Conservation (phyloP, 1,140 invertebrate species). For the Aphaenogaster rudis region DNA sequence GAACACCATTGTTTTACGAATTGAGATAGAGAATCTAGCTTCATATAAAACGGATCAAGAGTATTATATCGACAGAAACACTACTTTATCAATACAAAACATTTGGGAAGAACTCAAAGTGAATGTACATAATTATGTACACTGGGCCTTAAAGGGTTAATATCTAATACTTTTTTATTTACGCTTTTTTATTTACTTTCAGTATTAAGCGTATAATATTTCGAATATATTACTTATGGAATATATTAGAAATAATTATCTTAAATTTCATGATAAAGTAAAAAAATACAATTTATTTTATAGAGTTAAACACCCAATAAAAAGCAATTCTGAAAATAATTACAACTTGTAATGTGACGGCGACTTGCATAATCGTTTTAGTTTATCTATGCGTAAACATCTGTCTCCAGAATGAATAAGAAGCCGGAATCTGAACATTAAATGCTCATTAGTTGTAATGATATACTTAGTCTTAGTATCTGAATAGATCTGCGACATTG, state of each 20-base stretch:
- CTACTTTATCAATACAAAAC: too few species aligned
- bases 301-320: neutral
- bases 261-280: neutral
- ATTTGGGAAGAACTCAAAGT: too few species aligned
- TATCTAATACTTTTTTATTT: neutral
- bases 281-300: neutral
- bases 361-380: neutral
- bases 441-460: neutral
- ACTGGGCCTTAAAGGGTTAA: neutral
- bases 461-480: neutral
- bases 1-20: too few species aligned
- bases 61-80: too few species aligned
- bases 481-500: too few species aligned
- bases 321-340: neutral
- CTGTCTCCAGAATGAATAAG: neutral
- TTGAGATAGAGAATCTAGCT: too few species aligned
- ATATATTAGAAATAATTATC: conserved; percentile 3
- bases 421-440: conserved; percentile 1
- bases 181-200: neutral
- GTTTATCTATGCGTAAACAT: conserved; percentile 6
- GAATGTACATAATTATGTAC: too few species aligned
- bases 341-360: neutral
- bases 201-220: neutral
- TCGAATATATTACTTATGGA: neutral
- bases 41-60: too few species aligned